Percentiles rank a stretch among this genome's conserved stretches.
phyloP scores from a whole-genome alignment of 2,113 vertebrate species.

The Burhinus bistriatus region DNA sequence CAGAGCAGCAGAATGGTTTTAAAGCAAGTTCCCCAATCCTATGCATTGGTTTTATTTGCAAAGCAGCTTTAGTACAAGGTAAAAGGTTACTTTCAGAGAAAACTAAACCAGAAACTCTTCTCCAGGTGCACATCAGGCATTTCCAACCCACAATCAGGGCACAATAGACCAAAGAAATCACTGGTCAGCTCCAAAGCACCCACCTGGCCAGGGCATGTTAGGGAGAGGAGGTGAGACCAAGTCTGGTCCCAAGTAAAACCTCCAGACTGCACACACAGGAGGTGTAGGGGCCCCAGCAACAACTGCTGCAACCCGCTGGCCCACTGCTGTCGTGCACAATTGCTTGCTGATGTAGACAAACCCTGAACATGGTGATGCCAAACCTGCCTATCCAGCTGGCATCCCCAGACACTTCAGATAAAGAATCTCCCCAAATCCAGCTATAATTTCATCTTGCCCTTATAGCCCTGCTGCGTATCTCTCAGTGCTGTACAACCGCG shows the following conservation, averaged over 20 bases:
- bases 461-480: background rate
- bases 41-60: background rate
- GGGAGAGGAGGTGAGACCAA: background rate
- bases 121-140: background rate
- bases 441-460: background rate
- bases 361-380: background rate
- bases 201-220: background rate
- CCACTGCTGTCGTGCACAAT: rapidly evolving
- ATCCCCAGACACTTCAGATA: no score
- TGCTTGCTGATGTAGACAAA: rapidly evolving
- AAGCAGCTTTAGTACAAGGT: background rate
- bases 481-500: background rate
- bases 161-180: background rate
- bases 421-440: background rate
- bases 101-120: background rate
- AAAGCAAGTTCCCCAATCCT: background rate
- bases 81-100: background rate
- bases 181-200: background rate
- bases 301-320: background rate
- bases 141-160: background rate
- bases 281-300: background rate
- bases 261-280: background rate
- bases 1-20: background rate
- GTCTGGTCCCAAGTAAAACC: background rate
- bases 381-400: background rate